Percentiles rank a stretch among this genome's conserved stretches.
Conservation (phyloP, 2,113 vertebrate genomes). For the Centropristis striata region DNA sequence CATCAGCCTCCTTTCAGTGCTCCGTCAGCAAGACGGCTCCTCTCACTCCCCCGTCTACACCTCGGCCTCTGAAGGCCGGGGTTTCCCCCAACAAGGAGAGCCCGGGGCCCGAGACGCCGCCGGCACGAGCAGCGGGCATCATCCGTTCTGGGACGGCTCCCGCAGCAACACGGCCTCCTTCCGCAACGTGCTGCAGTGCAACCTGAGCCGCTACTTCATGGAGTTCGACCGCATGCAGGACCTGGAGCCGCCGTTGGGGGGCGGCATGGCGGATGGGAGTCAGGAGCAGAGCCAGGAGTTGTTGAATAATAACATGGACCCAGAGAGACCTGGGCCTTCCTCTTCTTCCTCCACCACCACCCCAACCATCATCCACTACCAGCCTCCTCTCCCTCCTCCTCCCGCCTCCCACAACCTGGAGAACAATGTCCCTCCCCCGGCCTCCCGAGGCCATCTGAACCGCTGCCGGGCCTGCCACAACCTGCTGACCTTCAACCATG, state of each 20-base stretch:
- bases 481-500: conserved; percentile 98
- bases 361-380: conserved; percentile 87
- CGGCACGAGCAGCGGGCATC: conserved; percentile 88
- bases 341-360: conserved; percentile 86
- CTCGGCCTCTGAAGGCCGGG: conserved; percentile 94
- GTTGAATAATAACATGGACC: conserved; percentile 96
- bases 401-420: conserved; percentile 88
- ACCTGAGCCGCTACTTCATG: conserved; percentile 98
- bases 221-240: conserved; percentile 97
- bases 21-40: conserved; percentile 94
- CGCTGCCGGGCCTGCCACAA: conserved; percentile 99
- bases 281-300: conserved; percentile 93
- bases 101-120: conserved; percentile 74
- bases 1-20: conserved; percentile 92
- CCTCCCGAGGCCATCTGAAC: conserved; percentile 93
- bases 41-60: conserved; percentile 96
- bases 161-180: conserved; percentile 87
- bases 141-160: conserved; percentile 84
- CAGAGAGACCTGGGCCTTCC: conserved; percentile 92
- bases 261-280: conserved; percentile 78
- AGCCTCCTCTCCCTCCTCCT: conserved; percentile 62
- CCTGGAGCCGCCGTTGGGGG: conserved; percentile 90
- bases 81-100: conserved; percentile 87
- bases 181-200: conserved; percentile 96
- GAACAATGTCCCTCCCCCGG: conserved; percentile 86